phyloP scores from a whole-genome alignment of 2,888 invertebrate genomes.

The Drosophila peninsularis region DNA sequence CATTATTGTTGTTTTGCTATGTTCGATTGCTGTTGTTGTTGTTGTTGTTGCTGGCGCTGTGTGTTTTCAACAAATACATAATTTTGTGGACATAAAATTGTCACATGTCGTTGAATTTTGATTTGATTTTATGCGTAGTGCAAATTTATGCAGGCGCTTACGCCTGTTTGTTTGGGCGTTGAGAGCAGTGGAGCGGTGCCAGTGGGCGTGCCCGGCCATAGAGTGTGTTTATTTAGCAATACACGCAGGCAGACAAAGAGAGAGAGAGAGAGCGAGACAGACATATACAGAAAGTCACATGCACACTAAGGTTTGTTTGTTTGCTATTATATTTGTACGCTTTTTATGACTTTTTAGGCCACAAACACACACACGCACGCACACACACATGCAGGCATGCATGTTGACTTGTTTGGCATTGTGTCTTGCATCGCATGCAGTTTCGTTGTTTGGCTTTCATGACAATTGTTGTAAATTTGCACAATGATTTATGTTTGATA shows the following conservation, averaged over 20 bases:
- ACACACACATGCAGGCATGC: constrained; percentile 1
- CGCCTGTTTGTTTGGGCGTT: constrained; percentile 36
- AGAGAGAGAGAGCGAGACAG: constrained; percentile 11
- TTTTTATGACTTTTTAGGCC: constrained; percentile 67
- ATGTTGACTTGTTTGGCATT: constrained; percentile 34
- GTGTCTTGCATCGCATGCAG: constrained; percentile 62
- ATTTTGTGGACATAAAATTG: constrained; percentile 81
- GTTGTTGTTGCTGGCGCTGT: constrained; percentile 50
- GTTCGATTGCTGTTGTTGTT: constrained; percentile 55
- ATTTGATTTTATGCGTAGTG: constrained; percentile 78
- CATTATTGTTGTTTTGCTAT: constrained; percentile 70
- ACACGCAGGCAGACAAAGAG: constrained; percentile 8
- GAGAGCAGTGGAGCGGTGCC: constrained; percentile 2
- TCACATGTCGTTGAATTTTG: constrained; percentile 81
- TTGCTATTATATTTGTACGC: constrained; percentile 55
- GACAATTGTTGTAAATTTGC: constrained; percentile 75
- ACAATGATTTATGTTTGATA: constrained; percentile 79
- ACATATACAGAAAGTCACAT: constrained; percentile 2
- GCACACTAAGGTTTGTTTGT: constrained; percentile 39
- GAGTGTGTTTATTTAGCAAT: constrained; percentile 36
- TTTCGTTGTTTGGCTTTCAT: constrained; percentile 61
- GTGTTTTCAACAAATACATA: constrained; percentile 80
- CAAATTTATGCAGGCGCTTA: constrained; percentile 75
- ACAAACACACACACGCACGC: constrained; percentile 19
- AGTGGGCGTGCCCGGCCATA: constrained; percentile 37